Evolutionary conservation across 2,113 vertebrate species (phyloP).

Genomic region (Hemibagrus wyckioides): DNA sequence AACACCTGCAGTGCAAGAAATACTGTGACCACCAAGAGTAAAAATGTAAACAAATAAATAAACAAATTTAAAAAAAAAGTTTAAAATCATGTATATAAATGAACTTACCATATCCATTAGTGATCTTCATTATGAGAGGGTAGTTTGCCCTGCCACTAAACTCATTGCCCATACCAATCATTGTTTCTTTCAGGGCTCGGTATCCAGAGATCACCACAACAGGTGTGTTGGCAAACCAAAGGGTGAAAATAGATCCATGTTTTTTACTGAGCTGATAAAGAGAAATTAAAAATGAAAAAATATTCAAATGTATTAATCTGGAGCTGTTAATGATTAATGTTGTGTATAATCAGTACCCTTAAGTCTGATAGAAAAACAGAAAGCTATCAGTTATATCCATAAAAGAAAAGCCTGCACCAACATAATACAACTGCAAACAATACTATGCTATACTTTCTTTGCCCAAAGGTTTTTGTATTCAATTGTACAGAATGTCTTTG

Average conservation of each 20-base stretch:
- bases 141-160: constrained; percentile 56
- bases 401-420: too few relatives aligned
- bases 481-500: too few relatives aligned
- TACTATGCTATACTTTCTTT: too few relatives aligned
- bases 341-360: too few relatives aligned
- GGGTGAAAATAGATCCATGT: constrained; percentile 57
- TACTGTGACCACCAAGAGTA: neutral
- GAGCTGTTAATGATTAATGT: too few relatives aligned
- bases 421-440: neutral
- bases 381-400: too few relatives aligned
- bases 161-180: constrained; percentile 58
- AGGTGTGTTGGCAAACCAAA: constrained; percentile 58
- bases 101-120: constrained; percentile 56
- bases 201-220: constrained; percentile 60
- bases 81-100: neutral
- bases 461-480: neutral
- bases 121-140: constrained; percentile 42
- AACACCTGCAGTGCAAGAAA: constrained; percentile 45
- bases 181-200: constrained; percentile 53
- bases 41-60: too few relatives aligned
- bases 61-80: too few relatives aligned
- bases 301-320: too few relatives aligned
- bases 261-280: constrained; percentile 55
- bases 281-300: too few relatives aligned
- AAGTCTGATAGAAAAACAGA: too few relatives aligned